Conservation (phyloP, 2,797 vertebrate species). For the Lacerta viridis region DNA sequence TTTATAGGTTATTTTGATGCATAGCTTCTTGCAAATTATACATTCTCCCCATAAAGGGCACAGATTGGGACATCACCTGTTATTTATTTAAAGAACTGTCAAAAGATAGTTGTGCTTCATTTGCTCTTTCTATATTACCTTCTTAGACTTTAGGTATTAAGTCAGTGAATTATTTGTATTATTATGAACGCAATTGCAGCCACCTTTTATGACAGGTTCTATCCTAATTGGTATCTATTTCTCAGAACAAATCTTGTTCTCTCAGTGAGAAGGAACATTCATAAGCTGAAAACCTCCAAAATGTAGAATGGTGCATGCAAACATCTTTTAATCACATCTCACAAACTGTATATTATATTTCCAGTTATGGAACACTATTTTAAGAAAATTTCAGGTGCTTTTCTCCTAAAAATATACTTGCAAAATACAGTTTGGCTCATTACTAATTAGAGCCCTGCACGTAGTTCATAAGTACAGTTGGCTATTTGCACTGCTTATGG, state of each 20-base stretch:
- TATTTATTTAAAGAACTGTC: neutral
- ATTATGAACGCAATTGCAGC: neutral
- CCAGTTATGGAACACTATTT: constrained; percentile 17
- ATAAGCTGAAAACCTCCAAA: constrained; percentile 48
- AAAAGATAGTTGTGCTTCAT: neutral
- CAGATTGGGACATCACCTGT: neutral
- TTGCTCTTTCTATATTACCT: neutral
- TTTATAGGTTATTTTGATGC: neutral
- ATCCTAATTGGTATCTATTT: neutral
- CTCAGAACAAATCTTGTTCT: constrained; percentile 13
- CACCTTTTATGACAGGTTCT: neutral
- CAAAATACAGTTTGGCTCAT: neutral
- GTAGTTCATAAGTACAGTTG: constrained; percentile 12
- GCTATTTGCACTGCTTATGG: neutral
- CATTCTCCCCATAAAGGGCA: neutral
- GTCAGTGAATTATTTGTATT: constrained; percentile 12
- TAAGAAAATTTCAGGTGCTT: neutral
- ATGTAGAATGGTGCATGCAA: neutral
- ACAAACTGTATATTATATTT: constrained; percentile 5
- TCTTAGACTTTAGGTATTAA: neutral
- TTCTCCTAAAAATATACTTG: neutral
- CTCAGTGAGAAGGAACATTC: neutral
- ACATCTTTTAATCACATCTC: constrained; percentile 29
- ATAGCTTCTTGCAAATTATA: neutral
- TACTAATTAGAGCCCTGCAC: neutral